These are phyloP conservation scores for Arion vulgaris DNA, from an alignment of 1,140 invertebrate species.

Conservation along the genomic window DNA sequence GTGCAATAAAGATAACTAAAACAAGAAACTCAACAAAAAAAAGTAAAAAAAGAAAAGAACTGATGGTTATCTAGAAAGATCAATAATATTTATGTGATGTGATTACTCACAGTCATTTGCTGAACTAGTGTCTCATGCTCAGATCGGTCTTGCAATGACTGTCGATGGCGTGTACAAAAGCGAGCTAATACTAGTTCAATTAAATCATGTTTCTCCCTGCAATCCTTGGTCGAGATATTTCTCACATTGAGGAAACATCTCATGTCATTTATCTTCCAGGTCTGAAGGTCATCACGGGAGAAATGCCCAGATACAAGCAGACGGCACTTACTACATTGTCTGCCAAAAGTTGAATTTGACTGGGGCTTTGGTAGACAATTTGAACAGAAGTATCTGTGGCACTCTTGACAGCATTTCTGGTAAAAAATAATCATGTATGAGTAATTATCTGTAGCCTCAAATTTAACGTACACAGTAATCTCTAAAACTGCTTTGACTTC, in stretches of 20 bases:
- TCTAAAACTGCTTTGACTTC: no score
- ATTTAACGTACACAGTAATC: background rate
- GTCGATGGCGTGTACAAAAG: constrained; percentile 49
- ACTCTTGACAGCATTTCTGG: constrained; percentile 68
- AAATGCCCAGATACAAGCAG: constrained; percentile 62
- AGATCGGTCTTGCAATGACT: constrained; percentile 27
- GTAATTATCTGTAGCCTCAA: no score
- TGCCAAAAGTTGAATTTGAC: constrained; percentile 28
- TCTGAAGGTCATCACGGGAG: constrained; percentile 59
- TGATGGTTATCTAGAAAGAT: no score
- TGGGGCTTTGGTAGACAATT: constrained; percentile 57
- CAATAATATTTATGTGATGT: no score
- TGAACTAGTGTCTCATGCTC: constrained; percentile 46
- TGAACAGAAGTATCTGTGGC: constrained; percentile 63
- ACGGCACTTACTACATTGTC: constrained; percentile 66
- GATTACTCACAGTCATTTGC: constrained; percentile 46
- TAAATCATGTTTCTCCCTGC: constrained; percentile 70
- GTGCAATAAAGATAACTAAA: no score
- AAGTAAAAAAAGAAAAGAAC: no score
- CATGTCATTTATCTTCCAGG: constrained; percentile 70
- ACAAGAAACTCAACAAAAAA: no score
- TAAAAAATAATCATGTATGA: constrained; percentile 26
- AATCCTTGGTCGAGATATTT: constrained; percentile 63
- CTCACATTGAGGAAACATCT: constrained; percentile 60
- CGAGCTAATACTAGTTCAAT: constrained; percentile 67